Percentiles rank a stretch among this genome's conserved stretches.
These are phyloP conservation scores for Loris lydekkerianus DNA, from an alignment of 2,797 vertebrate genomes.

Conservation along the genomic window DNA sequence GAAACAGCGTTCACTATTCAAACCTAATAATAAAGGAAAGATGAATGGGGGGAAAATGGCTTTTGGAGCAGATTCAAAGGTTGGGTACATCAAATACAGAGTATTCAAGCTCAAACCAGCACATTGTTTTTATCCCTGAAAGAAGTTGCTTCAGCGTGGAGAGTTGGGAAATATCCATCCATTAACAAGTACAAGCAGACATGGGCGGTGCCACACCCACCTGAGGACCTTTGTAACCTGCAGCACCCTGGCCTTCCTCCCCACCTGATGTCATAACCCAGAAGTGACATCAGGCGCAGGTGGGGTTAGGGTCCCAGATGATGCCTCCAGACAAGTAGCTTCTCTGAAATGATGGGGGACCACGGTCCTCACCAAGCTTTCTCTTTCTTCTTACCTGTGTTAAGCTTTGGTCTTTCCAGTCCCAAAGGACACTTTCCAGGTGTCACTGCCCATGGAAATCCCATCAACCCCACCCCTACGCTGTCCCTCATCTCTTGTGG, in stretches of 20 bases:
- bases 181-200: neutral
- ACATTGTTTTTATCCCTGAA: neutral
- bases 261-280: neutral
- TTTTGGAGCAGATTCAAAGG: neutral
- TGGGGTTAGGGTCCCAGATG: fast-evolving
- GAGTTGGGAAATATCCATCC: neutral
- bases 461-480: too few relatives aligned
- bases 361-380: neutral
- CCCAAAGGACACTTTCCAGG: neutral
- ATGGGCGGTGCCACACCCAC: too few relatives aligned
- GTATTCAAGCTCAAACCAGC: neutral
- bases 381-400: neutral
- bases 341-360: neutral
- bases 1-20: neutral
- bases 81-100: too few relatives aligned
- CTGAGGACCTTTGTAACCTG: too few relatives aligned
- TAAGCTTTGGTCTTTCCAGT: neutral
- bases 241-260: too few relatives aligned
- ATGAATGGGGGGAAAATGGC: neutral
- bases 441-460: neutral
- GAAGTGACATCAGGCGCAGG: neutral
- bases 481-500: neutral
- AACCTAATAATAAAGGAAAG: neutral
- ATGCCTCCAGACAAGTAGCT: neutral
- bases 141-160: too few relatives aligned